Percentiles rank a stretch among this genome's conserved stretches.
Conservation (phyloP, 2,113 vertebrate genomes). For the Toxotes chatareus region DNA sequence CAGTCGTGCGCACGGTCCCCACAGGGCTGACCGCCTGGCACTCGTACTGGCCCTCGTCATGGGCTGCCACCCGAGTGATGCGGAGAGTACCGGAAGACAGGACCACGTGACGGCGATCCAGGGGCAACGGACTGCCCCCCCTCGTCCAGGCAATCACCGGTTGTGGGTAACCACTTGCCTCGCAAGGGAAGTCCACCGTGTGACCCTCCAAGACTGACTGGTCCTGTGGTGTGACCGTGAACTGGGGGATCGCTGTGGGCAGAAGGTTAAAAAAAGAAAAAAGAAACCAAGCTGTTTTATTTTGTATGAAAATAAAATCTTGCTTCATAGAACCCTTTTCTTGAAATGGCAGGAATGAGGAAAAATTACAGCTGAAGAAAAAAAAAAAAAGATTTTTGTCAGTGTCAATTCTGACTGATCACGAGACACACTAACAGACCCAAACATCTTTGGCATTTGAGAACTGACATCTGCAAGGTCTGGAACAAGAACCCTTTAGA, state of each 20-base stretch:
- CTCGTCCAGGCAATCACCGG: constrained; percentile 98
- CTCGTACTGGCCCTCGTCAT: constrained; percentile 97
- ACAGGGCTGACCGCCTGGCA: constrained; percentile 96
- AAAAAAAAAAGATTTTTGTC: not conserved
- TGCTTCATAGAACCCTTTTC: not conserved
- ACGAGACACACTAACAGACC: not conserved
- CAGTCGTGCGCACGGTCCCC: constrained; percentile 86
- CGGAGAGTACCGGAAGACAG: constrained; percentile 90
- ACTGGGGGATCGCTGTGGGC: constrained; percentile 90
- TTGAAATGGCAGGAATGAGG: not conserved
- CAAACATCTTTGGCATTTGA: not conserved
- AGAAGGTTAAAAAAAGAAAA: not conserved
- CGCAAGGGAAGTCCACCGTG: constrained; percentile 95
- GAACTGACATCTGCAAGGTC: not conserved
- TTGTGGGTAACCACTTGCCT: constrained; percentile 92
- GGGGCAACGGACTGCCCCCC: constrained; percentile 91
- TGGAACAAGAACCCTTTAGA: not conserved
- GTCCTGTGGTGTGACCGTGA: constrained; percentile 93
- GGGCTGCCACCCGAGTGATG: constrained; percentile 91
- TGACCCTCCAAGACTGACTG: constrained; percentile 92
- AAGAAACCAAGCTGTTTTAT: not conserved
- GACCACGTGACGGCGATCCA: constrained; percentile 91
- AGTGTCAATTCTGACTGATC: not conserved
- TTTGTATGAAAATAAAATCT: not conserved
- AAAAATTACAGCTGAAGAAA: not conserved